Conservation (phyloP, 2,113 vertebrate genomes). For the Poeciliopsis turrubarensis region DNA sequence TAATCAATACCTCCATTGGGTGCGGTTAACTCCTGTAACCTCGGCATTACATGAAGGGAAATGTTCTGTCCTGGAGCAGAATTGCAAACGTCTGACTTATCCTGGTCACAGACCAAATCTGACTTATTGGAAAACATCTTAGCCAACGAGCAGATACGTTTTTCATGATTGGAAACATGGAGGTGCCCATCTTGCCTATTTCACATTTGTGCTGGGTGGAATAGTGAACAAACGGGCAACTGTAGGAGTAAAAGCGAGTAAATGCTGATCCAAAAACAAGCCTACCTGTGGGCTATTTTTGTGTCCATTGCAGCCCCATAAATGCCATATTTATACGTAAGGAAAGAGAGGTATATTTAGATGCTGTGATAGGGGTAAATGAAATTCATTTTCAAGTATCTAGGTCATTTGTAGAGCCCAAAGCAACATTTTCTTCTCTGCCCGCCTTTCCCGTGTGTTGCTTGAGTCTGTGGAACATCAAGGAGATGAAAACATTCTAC, state of each 20-base stretch:
- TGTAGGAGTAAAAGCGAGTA: slow-evolving; percentile 28
- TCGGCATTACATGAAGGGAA: slow-evolving; percentile 72
- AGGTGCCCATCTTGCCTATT: slow-evolving; percentile 20
- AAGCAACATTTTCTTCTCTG: slow-evolving; percentile 71
- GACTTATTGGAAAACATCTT: slow-evolving; percentile 60
- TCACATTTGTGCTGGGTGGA: slow-evolving; percentile 22
- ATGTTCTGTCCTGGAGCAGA: slow-evolving; percentile 72
- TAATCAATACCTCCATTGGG: slow-evolving; percentile 79
- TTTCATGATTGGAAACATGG: slow-evolving; percentile 51
- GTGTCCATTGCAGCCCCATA: slow-evolving; percentile 43
- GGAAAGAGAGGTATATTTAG: slow-evolving; percentile 60
- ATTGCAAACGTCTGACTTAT: slow-evolving; percentile 71
- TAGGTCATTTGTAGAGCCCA: slow-evolving; percentile 79
- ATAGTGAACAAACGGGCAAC: slow-evolving; percentile 32
- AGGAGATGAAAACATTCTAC: slow-evolving; percentile 74
- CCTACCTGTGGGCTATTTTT: slow-evolving; percentile 66
- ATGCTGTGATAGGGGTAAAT: slow-evolving; percentile 73
- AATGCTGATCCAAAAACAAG: slow-evolving; percentile 53
- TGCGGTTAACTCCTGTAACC: slow-evolving; percentile 78
- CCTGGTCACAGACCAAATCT: slow-evolving; percentile 45
- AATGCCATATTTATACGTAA: slow-evolving; percentile 60
- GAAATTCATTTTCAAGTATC: slow-evolving; percentile 73
- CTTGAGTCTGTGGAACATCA: slow-evolving; percentile 74
- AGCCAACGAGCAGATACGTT: slow-evolving; percentile 47
- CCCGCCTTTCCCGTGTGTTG: slow-evolving; percentile 69